A percentile compares a stretch with the other conserved stretches of the same genome.
Evolutionary conservation across 2,113 vertebrate genomes (phyloP).

Genomic region (Cettia cetti): DNA sequence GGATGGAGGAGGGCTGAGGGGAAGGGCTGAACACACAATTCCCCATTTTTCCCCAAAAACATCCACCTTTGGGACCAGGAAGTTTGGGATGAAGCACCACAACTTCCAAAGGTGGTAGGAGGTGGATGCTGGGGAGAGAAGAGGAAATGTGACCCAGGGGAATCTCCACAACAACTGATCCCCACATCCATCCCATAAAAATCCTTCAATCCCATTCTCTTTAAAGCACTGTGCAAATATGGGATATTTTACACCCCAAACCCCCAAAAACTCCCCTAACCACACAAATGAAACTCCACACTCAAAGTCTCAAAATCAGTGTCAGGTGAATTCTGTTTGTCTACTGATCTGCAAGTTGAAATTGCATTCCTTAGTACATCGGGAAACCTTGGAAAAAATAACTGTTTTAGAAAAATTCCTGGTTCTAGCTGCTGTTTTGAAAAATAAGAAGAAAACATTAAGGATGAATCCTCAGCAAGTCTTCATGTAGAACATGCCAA

Average conservation of each 20-base stretch:
- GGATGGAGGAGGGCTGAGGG: background rate
- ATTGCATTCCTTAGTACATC: background rate
- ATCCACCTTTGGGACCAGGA: background rate
- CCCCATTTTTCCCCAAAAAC: background rate
- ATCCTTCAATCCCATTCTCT: background rate
- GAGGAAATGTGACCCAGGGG: background rate
- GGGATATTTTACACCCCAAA: background rate
- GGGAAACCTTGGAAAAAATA: background rate
- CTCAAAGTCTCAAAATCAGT: background rate
- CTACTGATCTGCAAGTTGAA: background rate
- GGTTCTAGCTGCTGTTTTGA: background rate
- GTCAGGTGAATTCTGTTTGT: background rate
- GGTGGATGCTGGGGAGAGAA: background rate
- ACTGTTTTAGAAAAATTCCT: background rate
- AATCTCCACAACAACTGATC: background rate
- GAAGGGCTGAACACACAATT: background rate
- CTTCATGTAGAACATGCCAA: fast-evolving
- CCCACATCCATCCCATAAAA: background rate
- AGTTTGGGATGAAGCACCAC: background rate
- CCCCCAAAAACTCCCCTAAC: background rate
- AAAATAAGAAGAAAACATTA: background rate
- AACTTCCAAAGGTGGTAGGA: background rate
- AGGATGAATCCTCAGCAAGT: background rate
- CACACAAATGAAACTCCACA: background rate
- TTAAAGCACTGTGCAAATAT: background rate